Conservation (phyloP, 2,797 vertebrate species). For the Echeneis naucrates region DNA sequence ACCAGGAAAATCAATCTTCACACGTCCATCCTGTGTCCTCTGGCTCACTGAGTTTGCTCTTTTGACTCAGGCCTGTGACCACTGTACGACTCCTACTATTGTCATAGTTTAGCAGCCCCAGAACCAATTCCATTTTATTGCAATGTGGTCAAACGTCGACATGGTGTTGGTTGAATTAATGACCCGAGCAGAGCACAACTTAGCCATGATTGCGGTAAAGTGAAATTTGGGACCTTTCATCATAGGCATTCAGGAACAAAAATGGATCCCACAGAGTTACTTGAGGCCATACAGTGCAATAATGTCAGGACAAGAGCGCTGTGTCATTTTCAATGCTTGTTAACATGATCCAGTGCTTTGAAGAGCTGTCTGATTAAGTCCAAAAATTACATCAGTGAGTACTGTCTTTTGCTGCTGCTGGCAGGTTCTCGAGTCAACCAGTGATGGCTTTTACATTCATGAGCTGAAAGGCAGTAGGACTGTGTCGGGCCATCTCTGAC, state of each 20-base stretch:
- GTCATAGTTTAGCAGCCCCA: conserved; percentile 40
- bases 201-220: conserved; percentile 49
- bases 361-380: conserved; percentile 66
- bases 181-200: conserved; percentile 44
- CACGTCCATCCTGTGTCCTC: conserved; percentile 27
- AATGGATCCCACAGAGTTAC: conserved; percentile 40
- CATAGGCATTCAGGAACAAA: conserved; percentile 48
- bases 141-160: conserved; percentile 40
- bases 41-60: conserved; percentile 15
- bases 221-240: conserved; percentile 58
- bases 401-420: conserved; percentile 62
- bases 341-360: conserved; percentile 75
- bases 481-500: conserved; percentile 43
- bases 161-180: conserved; percentile 43
- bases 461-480: conserved; percentile 49
- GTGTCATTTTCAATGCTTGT: conserved; percentile 67
- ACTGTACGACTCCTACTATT: conserved; percentile 10
- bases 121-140: conserved; percentile 50
- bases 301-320: conserved; percentile 51
- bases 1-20: conserved; percentile 1
- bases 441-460: conserved; percentile 58
- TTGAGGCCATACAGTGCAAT: conserved; percentile 45
- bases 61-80: conserved; percentile 22
- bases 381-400: conserved; percentile 59
- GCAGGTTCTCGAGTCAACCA: conserved; percentile 41